Percentiles rank a stretch among this genome's conserved stretches.
Evolutionary conservation across 2,113 vertebrate species (phyloP).

Genomic region (Tamias sibiricus): DNA sequence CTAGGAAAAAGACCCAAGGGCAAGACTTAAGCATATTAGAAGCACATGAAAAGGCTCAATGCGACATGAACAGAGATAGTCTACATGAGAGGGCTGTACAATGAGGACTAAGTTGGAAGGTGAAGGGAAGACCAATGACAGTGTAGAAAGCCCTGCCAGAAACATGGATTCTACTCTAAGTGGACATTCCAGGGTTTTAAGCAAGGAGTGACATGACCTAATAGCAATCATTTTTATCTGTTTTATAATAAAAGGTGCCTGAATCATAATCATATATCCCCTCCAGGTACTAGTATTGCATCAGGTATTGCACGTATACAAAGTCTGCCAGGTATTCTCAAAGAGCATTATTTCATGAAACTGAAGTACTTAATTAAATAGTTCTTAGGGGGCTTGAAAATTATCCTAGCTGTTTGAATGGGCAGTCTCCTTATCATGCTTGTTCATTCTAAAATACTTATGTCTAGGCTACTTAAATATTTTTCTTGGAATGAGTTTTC

Average conservation of each 20-base stretch:
- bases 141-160: not conserved
- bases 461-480: not conserved
- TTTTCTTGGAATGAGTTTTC: constrained; percentile 40
- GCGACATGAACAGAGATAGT: not conserved
- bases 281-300: not conserved
- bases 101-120: not conserved
- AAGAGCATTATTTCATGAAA: not conserved
- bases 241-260: not conserved
- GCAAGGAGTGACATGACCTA: not conserved
- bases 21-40: not conserved
- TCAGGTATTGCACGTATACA: not conserved
- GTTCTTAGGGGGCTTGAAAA: not conserved
- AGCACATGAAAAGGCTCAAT: not conserved
- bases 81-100: not conserved
- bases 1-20: not conserved
- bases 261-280: not conserved
- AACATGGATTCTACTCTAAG: not conserved
- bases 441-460: constrained; percentile 37
- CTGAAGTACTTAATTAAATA: not conserved
- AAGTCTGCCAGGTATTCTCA: not conserved
- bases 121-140: not conserved
- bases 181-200: not conserved
- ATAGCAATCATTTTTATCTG: not conserved
- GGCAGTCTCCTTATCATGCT: not conserved
- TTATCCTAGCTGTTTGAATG: not conserved